A percentile compares a stretch with the other conserved stretches of the same genome.
Evolutionary conservation across 2,888 invertebrate genomes (phyloP).

Genomic region (Thyatira batis): DNA sequence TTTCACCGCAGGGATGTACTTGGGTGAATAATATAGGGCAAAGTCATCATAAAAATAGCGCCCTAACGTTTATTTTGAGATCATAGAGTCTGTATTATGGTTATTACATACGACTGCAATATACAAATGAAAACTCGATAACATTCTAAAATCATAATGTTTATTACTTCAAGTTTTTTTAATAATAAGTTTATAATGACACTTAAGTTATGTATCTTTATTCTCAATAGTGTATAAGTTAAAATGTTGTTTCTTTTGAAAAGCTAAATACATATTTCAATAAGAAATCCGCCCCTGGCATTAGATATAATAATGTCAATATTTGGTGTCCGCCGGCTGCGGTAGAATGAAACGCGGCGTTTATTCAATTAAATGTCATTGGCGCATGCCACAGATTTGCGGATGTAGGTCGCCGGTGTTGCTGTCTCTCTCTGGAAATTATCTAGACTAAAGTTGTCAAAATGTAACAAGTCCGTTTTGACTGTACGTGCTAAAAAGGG

Average conservation of each 20-base stretch:
- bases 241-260: neutral
- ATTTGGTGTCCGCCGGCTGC: slow-evolving; percentile 24
- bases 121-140: too few relatives aligned
- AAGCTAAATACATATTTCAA: neutral
- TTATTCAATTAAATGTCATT: slow-evolving; percentile 48
- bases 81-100: too few relatives aligned
- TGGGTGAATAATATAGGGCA: slow-evolving; percentile 1
- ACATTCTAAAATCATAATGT: too few relatives aligned
- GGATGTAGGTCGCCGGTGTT: slow-evolving; percentile 25
- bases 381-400: slow-evolving; percentile 22
- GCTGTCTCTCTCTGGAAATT: slow-evolving; percentile 12
- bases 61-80: too few relatives aligned
- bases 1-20: slow-evolving; percentile 13
- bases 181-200: too few relatives aligned
- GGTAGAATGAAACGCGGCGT: slow-evolving; percentile 15
- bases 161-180: too few relatives aligned
- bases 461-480: too few relatives aligned
- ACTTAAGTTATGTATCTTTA: too few relatives aligned
- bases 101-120: too few relatives aligned
- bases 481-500: too few relatives aligned
- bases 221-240: too few relatives aligned
- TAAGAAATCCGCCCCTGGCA: slow-evolving; percentile 12
- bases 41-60: neutral
- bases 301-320: slow-evolving; percentile 34
- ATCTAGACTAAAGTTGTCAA: slow-evolving; percentile 7